phyloP scores from a whole-genome alignment of 2,113 vertebrate genomes.

The Apaloderma vittatum region DNA sequence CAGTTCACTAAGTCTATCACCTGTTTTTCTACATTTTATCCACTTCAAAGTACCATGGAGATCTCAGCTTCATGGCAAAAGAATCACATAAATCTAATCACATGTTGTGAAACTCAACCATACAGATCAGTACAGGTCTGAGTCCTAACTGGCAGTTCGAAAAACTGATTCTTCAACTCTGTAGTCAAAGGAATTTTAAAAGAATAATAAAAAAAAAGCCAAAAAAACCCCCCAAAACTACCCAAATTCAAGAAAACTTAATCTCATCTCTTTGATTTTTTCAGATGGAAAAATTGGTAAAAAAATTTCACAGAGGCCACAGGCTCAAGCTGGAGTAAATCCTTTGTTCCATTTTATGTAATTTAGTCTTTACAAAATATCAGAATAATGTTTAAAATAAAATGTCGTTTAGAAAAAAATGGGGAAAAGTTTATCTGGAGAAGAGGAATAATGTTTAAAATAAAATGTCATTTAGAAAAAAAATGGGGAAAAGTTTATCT shows the following conservation, averaged over 20 bases:
- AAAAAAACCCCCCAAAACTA: not conserved
- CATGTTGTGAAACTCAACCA: fast-evolving
- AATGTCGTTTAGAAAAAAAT: not conserved
- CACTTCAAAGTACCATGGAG: not conserved
- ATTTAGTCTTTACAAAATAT: not conserved
- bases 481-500: not conserved
- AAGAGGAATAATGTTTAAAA: not conserved
- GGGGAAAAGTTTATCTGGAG: not conserved
- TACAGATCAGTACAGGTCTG: not conserved
- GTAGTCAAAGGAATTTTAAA: not conserved
- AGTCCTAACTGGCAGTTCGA: not conserved
- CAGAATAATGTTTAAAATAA: not conserved
- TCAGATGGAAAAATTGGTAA: not conserved
- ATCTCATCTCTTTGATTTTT: not conserved
- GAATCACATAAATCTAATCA: not conserved
- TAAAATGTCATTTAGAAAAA: not conserved
- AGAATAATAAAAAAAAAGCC: too few species aligned
- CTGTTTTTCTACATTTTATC: not conserved
- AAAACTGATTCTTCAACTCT: not conserved
- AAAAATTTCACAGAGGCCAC: not conserved
- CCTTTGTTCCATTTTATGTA: not conserved
- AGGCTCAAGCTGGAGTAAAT: not conserved
- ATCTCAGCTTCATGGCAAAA: not conserved
- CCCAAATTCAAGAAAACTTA: too few species aligned
- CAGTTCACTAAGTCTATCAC: not conserved